Percentiles rank a stretch among this genome's conserved stretches.
Evolutionary conservation across 2,888 invertebrate species (phyloP).

Genomic region (Phlogophora meticulosa): DNA sequence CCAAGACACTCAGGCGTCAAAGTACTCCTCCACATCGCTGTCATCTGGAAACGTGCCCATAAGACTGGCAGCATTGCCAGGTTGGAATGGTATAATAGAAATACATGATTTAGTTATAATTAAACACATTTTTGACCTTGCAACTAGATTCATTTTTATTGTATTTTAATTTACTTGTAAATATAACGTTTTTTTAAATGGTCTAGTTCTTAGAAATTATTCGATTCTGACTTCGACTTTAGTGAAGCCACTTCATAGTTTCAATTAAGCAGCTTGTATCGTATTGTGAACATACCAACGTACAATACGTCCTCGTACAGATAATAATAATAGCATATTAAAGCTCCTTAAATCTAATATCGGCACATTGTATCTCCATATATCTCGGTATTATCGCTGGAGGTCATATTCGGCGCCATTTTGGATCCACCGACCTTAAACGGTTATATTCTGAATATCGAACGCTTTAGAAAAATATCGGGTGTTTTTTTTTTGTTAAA

Average conservation of each 20-base stretch:
- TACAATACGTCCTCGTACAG: not conserved
- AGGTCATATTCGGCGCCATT: conserved; percentile 56
- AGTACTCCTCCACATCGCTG: no score
- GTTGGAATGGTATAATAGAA: no score
- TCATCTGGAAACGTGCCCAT: no score
- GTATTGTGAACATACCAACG: not conserved
- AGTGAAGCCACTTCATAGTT: not conserved
- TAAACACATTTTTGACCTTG: no score
- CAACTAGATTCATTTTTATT: no score
- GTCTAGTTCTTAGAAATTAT: no score
- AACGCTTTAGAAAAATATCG: conserved; percentile 9
- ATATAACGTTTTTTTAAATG: no score
- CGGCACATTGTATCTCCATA: conserved; percentile 35
- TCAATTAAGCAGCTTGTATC: not conserved
- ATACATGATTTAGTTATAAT: no score
- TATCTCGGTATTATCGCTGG: conserved; percentile 41
- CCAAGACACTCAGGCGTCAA: no score
- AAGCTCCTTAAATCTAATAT: conserved; percentile 23
- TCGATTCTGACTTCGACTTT: no score
- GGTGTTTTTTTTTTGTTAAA: conserved; percentile 6
- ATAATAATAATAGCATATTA: conserved; percentile 13
- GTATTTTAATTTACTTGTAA: no score
- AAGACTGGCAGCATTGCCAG: no score
- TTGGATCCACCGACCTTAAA: conserved; percentile 52
- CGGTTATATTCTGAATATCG: conserved; percentile 41